Conservation (phyloP, 1,140 invertebrate species). For the Heliothis subflexa region DNA sequence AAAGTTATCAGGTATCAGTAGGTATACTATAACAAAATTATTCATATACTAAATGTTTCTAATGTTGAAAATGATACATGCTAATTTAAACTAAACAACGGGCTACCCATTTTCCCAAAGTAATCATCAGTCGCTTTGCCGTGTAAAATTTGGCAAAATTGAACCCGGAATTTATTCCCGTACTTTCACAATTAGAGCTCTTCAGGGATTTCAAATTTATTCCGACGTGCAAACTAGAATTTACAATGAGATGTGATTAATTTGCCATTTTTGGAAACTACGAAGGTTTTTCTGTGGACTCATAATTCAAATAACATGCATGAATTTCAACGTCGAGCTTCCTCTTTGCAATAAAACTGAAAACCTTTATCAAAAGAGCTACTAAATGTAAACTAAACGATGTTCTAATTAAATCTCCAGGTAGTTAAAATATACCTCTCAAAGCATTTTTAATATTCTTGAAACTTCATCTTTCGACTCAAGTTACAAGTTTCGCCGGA, state of each 20-base stretch:
- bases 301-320: neutral
- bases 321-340: neutral
- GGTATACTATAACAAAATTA: too few species aligned
- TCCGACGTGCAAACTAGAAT: constrained; percentile 30
- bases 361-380: neutral
- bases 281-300: too few species aligned
- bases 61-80: neutral
- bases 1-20: too few species aligned
- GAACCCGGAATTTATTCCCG: constrained; percentile 13
- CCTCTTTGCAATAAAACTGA: constrained; percentile 13
- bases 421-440: constrained; percentile 23
- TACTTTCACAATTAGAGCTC: constrained; percentile 24
- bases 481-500: neutral
- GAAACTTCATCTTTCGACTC: constrained; percentile 13
- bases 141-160: constrained; percentile 33
- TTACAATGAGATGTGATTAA: constrained; percentile 11
- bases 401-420: constrained; percentile 29
- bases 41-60: neutral
- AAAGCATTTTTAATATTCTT: constrained; percentile 21
- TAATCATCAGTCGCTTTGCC: constrained; percentile 25
- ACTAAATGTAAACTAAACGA: constrained; percentile 33
- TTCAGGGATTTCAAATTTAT: constrained; percentile 32
- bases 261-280: constrained; percentile 1
- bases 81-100: constrained; percentile 5
- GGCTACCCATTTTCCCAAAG: constrained; percentile 5